phyloP scores from a whole-genome alignment of 2,113 vertebrate species.

The Leptosomus discolor region DNA sequence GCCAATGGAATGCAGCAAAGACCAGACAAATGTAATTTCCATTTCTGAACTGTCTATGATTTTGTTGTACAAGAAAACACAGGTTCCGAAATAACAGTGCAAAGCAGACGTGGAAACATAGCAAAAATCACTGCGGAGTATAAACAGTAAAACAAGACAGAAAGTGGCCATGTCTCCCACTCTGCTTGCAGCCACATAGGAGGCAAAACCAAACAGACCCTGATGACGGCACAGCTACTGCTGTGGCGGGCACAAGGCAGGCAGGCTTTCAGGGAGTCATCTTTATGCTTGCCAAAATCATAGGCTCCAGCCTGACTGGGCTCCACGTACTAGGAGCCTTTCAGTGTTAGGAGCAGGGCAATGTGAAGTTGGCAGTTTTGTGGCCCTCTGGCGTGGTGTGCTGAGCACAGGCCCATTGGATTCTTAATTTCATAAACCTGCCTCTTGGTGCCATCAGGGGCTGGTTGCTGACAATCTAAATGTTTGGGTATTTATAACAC shows the following conservation, averaged over 20 bases:
- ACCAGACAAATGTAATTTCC: not conserved
- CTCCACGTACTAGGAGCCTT: not conserved
- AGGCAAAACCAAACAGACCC: not conserved
- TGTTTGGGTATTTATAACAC: not conserved
- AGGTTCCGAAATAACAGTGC: not conserved
- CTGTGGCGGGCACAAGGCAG: not conserved
- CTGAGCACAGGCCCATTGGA: not conserved
- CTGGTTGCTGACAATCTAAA: not conserved
- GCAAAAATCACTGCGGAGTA: not conserved
- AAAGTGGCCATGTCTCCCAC: not conserved
- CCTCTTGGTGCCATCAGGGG: not conserved
- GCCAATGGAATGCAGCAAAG: not conserved
- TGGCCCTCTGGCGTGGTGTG: not conserved
- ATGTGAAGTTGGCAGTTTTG: not conserved
- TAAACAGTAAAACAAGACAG: not conserved
- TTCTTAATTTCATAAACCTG: not conserved
- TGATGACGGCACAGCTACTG: not conserved
- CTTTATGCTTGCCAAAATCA: not conserved
- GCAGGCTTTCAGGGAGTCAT: not conserved
- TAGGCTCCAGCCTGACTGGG: rapidly evolving
- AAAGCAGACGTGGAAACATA: not conserved
- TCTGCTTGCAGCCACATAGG: not conserved
- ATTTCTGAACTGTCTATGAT: not conserved
- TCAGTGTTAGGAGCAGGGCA: not conserved
- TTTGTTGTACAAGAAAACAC: not conserved